Evolutionary conservation across 2,113 vertebrate genomes (phyloP).

Genomic region (Oncorhynchus mykiss): DNA sequence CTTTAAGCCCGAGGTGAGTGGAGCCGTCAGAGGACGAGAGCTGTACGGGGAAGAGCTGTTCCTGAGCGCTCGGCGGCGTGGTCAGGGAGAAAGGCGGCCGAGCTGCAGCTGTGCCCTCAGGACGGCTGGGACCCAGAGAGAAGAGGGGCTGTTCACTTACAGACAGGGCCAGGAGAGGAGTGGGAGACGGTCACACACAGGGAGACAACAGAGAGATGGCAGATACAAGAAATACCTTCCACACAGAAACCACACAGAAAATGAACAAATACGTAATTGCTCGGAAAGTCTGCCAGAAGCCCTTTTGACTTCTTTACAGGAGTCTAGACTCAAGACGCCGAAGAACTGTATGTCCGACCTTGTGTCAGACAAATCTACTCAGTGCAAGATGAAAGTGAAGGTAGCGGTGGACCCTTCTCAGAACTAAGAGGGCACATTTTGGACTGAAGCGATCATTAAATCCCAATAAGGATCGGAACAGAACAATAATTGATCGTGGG

Average conservation of each 20-base stretch:
- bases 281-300: too few species aligned
- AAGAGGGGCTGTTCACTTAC: not conserved
- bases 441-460: too few species aligned
- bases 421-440: too few species aligned
- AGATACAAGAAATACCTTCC: not conserved
- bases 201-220: not conserved
- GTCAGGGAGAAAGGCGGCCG: conserved; percentile 53
- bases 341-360: too few species aligned
- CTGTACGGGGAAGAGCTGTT: conserved; percentile 64
- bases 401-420: too few species aligned
- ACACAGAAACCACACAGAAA: not conserved
- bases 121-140: conserved; percentile 60
- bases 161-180: not conserved
- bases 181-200: not conserved
- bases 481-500: too few species aligned
- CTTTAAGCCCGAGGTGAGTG: conserved; percentile 35
- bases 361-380: too few species aligned
- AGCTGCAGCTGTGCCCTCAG: conserved; percentile 67
- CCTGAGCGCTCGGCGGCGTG: conserved; percentile 50
- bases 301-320: too few species aligned
- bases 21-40: conserved; percentile 1
- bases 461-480: too few species aligned
- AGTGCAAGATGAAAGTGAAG: too few species aligned
- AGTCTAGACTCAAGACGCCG: too few species aligned
- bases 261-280: not conserved